A percentile compares a stretch with the other conserved stretches of the same genome.
These are phyloP conservation scores for Otus sunia DNA, from an alignment of 2,113 vertebrate genomes.

Conservation along the genomic window DNA sequence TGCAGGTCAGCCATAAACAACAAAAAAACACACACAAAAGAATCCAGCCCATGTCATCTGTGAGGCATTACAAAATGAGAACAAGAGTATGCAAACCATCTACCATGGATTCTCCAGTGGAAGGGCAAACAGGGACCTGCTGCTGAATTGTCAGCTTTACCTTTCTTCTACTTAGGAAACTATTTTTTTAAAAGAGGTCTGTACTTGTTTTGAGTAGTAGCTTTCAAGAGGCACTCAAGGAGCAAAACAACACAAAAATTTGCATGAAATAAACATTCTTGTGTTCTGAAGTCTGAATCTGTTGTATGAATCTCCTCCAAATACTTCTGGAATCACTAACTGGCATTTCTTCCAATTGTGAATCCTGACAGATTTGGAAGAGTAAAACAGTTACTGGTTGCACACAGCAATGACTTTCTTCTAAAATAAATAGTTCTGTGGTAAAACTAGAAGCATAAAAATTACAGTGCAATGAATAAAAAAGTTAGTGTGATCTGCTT, in stretches of 20 bases:
- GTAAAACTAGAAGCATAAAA: slow-evolving; percentile 13
- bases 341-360: background rate
- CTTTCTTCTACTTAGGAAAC: background rate
- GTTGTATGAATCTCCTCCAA: slow-evolving; percentile 12
- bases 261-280: slow-evolving; percentile 26
- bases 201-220: background rate
- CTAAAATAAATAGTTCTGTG: background rate
- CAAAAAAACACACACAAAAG: background rate
- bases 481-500: background rate
- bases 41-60: background rate
- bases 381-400: background rate
- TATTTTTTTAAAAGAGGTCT: background rate
- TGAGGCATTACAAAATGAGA: background rate
- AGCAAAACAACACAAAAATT: background rate
- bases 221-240: background rate
- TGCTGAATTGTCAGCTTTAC: background rate
- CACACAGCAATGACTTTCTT: background rate
- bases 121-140: background rate
- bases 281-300: background rate
- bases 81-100: background rate
- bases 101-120: background rate
- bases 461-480: background rate
- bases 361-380: slow-evolving; percentile 9
- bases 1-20: background rate
- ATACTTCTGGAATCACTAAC: background rate